phyloP scores from a whole-genome alignment of 2,888 invertebrate species.

The Nomada ruficornis region DNA sequence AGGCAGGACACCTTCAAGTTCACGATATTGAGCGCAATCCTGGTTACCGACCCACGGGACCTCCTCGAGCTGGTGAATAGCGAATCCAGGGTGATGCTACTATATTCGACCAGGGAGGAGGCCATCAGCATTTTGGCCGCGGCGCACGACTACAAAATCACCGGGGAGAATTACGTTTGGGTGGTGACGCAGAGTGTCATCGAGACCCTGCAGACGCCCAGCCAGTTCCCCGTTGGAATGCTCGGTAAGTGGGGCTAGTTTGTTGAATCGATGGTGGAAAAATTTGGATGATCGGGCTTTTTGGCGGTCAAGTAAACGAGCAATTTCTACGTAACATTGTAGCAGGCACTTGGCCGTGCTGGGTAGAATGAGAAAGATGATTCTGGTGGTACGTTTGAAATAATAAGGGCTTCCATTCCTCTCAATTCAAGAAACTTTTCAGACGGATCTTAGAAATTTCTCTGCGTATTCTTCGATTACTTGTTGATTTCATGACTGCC shows the following conservation, averaged over 20 bases:
- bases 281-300: background rate
- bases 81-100: slow-evolving; percentile 96
- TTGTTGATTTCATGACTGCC: too few species aligned
- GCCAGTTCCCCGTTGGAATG: slow-evolving; percentile 96
- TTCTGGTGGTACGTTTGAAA: too few species aligned
- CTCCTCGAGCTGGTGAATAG: slow-evolving; percentile 93
- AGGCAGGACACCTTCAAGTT: slow-evolving; percentile 92
- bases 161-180: slow-evolving; percentile 98
- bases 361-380: too few species aligned
- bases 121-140: slow-evolving; percentile 92
- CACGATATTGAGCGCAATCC: slow-evolving; percentile 93
- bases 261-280: background rate
- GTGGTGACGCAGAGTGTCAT: slow-evolving; percentile 98
- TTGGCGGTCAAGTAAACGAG: background rate
- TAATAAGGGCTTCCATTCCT: background rate
- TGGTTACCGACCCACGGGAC: slow-evolving; percentile 91
- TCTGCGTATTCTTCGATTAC: too few species aligned
- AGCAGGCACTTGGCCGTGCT: background rate
- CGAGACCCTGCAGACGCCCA: slow-evolving; percentile 90
- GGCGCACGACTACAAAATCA: slow-evolving; percentile 91
- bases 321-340: background rate
- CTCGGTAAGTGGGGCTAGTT: slow-evolving; percentile 88
- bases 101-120: slow-evolving; percentile 95
- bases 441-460: too few species aligned
- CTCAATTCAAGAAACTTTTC: too few species aligned